Conservation (phyloP, 2,113 vertebrate species). For the Notarius quadriscutis region DNA sequence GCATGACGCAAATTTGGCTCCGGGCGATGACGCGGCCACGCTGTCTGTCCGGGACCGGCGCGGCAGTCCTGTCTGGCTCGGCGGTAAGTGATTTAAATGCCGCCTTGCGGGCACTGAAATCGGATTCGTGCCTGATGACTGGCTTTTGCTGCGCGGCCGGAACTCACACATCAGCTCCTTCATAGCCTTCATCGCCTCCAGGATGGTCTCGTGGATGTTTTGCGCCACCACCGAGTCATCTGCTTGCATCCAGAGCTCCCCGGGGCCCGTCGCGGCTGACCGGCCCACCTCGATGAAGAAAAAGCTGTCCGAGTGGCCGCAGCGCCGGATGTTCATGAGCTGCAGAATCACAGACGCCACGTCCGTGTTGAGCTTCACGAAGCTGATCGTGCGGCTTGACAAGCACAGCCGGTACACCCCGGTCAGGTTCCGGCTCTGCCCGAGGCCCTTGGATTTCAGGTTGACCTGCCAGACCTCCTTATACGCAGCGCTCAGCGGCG, state of each 20-base stretch:
- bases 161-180: constrained; percentile 91
- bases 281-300: constrained; percentile 98
- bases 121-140: constrained; percentile 84
- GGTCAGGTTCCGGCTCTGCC: constrained; percentile 87
- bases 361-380: constrained; percentile 91
- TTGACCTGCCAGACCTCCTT: constrained; percentile 97
- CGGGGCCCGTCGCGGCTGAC: constrained; percentile 92
- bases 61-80: constrained; percentile 81
- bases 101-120: constrained; percentile 79
- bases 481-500: constrained; percentile 81
- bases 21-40: constrained; percentile 74
- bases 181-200: constrained; percentile 97
- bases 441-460: constrained; percentile 90
- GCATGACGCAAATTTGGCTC: constrained; percentile 75
- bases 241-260: constrained; percentile 98
- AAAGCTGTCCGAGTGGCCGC: constrained; percentile 97
- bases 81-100: constrained; percentile 80
- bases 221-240: constrained; percentile 98
- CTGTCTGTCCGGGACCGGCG: constrained; percentile 80
- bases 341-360: constrained; percentile 88
- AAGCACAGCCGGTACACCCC: constrained; percentile 93
- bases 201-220: constrained; percentile 95
- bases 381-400: constrained; percentile 89
- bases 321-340: constrained; percentile 96
- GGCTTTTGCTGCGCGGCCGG: constrained; percentile 95